Conservation (phyloP, 2,113 vertebrate species). For the Callocephalon fimbriatum region DNA sequence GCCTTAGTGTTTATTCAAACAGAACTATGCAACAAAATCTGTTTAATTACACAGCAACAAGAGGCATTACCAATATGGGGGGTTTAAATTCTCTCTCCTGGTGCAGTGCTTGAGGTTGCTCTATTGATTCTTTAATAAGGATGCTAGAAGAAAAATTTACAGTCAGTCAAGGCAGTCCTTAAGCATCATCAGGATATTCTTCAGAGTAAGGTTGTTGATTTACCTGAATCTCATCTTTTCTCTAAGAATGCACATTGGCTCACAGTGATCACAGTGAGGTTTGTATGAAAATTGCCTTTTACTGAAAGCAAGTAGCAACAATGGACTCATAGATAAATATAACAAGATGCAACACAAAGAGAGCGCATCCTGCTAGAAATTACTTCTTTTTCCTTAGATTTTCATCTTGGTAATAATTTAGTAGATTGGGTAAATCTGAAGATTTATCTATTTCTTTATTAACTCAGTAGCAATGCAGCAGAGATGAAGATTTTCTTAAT, state of each 20-base stretch:
- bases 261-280: background rate
- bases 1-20: background rate
- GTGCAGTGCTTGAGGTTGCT: background rate
- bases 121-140: background rate
- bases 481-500: background rate
- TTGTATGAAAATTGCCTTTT: background rate
- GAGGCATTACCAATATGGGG: background rate
- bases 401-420: constrained; percentile 6
- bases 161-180: background rate
- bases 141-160: background rate
- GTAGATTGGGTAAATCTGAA: background rate
- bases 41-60: background rate
- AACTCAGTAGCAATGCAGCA: background rate
- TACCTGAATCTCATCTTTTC: background rate
- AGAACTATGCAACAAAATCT: background rate
- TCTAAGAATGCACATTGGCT: background rate
- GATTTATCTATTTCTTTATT: background rate
- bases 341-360: background rate
- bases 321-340: background rate
- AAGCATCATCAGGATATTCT: background rate
- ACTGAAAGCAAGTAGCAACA: background rate
- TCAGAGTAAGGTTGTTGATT: background rate
- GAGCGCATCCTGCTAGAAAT: background rate
- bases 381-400: background rate
- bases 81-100: background rate